phyloP scores from a whole-genome alignment of 2,888 invertebrate species.

The Mylabris sibirica region DNA sequence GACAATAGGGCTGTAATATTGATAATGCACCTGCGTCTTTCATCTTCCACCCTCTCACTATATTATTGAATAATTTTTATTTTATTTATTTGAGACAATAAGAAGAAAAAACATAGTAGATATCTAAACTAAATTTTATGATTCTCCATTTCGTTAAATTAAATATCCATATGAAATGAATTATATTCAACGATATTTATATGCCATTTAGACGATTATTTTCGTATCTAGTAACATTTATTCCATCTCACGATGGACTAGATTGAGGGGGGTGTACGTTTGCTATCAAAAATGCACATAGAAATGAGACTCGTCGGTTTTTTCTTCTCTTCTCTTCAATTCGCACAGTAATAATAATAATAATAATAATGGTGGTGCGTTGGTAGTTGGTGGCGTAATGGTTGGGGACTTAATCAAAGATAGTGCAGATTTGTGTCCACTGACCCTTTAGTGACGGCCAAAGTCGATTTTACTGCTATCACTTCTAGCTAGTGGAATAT shows the following conservation, averaged over 20 bases:
- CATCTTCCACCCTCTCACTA: neutral
- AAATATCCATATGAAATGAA: slow-evolving; percentile 14
- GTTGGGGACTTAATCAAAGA: slow-evolving; percentile 52
- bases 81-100: neutral
- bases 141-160: slow-evolving; percentile 7
- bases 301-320: slow-evolving; percentile 47
- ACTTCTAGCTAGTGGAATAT: slow-evolving; percentile 14
- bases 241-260: neutral
- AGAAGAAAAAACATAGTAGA: neutral
- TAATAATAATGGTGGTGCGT: slow-evolving; percentile 8
- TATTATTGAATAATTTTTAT: slow-evolving; percentile 2
- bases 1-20: neutral
- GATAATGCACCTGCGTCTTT: slow-evolving; percentile 1
- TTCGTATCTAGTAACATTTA: neutral
- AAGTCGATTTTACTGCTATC: slow-evolving; percentile 19
- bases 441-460: slow-evolving; percentile 45
- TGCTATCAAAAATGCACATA: slow-evolving; percentile 56
- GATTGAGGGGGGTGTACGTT: slow-evolving; percentile 1
- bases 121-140: neutral
- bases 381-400: slow-evolving; percentile 46
- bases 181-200: slow-evolving; percentile 6
- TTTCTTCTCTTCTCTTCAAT: slow-evolving; percentile 31
- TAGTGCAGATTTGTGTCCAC: slow-evolving; percentile 55
- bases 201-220: slow-evolving; percentile 12
- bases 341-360: slow-evolving; percentile 10